Conservation (phyloP, 2,797 vertebrate genomes). For the Falco columbarius region DNA sequence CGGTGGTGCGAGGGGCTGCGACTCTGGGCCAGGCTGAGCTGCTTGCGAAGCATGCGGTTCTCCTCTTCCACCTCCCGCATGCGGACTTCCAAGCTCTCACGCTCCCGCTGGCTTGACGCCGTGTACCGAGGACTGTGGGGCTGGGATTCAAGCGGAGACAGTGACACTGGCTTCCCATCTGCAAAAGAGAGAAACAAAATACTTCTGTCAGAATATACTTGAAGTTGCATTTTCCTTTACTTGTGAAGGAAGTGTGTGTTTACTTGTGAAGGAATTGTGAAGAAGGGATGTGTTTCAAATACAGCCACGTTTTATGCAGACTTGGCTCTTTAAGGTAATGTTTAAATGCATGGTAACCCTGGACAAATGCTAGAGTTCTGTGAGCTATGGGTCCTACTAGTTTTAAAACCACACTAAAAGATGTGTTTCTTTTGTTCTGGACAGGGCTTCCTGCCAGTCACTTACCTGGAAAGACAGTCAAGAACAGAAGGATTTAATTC, state of each 20-base stretch:
- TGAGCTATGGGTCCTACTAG: not conserved
- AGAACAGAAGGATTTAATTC: constrained; percentile 35
- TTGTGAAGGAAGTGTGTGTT: not conserved
- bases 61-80: constrained; percentile 94
- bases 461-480: constrained; percentile 25
- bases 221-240: not conserved
- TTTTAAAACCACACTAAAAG: not conserved
- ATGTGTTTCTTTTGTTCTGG: not conserved
- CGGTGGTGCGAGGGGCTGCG: constrained; percentile 69
- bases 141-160: constrained; percentile 90
- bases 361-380: not conserved
- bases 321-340: not conserved
- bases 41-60: constrained; percentile 87
- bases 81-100: constrained; percentile 89
- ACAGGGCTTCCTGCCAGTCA: not conserved
- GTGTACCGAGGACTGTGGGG: constrained; percentile 83
- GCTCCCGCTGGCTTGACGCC: constrained; percentile 80
- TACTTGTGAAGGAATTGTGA: not conserved
- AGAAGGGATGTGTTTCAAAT: not conserved
- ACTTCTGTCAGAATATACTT: not conserved
- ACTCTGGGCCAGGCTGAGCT: constrained; percentile 87
- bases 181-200: not conserved
- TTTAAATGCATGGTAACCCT: not conserved
- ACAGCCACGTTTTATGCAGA: fast-evolving
- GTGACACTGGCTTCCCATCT: constrained; percentile 91